A percentile compares a stretch with the other conserved stretches of the same genome.
Conservation (phyloP, 2,797 vertebrate genomes). For the Rhodeus uyekii region DNA sequence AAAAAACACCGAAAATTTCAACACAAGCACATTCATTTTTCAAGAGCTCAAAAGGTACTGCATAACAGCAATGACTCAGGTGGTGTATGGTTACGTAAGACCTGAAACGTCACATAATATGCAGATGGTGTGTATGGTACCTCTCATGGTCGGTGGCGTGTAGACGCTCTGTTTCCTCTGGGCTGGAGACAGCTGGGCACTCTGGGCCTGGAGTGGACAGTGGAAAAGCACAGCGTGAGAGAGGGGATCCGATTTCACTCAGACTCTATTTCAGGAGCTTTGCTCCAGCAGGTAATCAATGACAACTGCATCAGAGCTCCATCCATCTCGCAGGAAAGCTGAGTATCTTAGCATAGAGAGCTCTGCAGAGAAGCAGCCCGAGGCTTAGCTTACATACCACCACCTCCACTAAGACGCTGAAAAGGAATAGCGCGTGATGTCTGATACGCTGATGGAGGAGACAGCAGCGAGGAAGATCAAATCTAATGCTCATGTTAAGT, state of each 20-base stretch:
- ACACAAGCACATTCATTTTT: background rate
- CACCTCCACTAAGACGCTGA: conserved; percentile 22
- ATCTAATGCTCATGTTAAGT: conserved; percentile 29
- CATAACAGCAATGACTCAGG: conserved; percentile 24
- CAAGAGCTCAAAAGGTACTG: background rate
- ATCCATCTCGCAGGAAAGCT: conserved; percentile 31
- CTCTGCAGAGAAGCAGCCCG: conserved; percentile 1
- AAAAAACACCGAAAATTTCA: background rate
- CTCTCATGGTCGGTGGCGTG: conserved; percentile 84
- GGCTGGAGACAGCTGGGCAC: conserved; percentile 75
- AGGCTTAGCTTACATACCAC: conserved; percentile 18
- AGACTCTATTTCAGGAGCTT: conserved; percentile 64
- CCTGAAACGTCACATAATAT: conserved; percentile 24
- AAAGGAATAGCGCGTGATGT: conserved; percentile 17
- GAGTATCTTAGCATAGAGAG: conserved; percentile 17
- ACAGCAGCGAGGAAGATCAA: conserved; percentile 6
- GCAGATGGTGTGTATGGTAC: conserved; percentile 61
- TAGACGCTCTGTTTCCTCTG: conserved; percentile 88
- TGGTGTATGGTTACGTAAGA: conserved; percentile 10
- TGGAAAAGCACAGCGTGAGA: conserved; percentile 50
- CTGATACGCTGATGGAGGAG: background rate
- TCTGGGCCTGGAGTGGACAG: conserved; percentile 71
- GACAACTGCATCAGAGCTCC: conserved; percentile 52
- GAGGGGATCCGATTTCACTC: conserved; percentile 57
- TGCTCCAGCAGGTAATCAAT: conserved; percentile 56